A percentile compares a stretch with the other conserved stretches of the same genome.
Evolutionary conservation across 2,113 vertebrate species (phyloP).

Genomic region (Glaucomys volans): DNA sequence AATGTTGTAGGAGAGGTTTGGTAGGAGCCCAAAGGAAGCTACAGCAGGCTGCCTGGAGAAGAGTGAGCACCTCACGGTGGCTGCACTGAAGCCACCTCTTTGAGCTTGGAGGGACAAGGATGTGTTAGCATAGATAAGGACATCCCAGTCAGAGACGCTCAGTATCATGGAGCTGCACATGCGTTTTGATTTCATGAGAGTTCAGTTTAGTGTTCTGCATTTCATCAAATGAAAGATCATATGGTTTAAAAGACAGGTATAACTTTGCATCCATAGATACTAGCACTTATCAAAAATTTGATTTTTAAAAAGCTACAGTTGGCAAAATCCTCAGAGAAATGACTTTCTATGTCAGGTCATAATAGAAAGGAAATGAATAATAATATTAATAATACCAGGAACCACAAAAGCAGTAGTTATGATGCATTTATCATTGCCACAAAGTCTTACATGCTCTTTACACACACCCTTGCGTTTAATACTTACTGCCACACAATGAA

Average conservation of each 20-base stretch:
- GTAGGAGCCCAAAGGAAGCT: neutral
- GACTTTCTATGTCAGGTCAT: neutral
- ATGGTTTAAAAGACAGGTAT: neutral
- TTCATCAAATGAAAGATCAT: neutral
- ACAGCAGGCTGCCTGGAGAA: neutral
- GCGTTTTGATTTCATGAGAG: neutral
- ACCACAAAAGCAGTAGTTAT: neutral
- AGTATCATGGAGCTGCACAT: neutral
- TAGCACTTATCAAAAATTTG: neutral
- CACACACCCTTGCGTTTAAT: neutral
- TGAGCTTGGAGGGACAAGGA: neutral
- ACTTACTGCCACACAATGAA: neutral
- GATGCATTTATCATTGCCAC: neutral
- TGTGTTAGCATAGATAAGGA: neutral
- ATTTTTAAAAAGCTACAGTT: neutral
- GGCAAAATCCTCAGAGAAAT: neutral
- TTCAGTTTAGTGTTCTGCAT: neutral
- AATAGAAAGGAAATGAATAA: neutral
- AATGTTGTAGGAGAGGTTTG: neutral
- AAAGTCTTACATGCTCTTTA: neutral
- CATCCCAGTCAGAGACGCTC: neutral
- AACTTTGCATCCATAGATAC: conserved; percentile 11
- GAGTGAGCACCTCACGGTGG: neutral
- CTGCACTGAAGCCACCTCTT: no score
- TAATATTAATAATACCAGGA: neutral